Conservation (phyloP, 2,113 vertebrate species). For the Melanostigma gelatinosum region DNA sequence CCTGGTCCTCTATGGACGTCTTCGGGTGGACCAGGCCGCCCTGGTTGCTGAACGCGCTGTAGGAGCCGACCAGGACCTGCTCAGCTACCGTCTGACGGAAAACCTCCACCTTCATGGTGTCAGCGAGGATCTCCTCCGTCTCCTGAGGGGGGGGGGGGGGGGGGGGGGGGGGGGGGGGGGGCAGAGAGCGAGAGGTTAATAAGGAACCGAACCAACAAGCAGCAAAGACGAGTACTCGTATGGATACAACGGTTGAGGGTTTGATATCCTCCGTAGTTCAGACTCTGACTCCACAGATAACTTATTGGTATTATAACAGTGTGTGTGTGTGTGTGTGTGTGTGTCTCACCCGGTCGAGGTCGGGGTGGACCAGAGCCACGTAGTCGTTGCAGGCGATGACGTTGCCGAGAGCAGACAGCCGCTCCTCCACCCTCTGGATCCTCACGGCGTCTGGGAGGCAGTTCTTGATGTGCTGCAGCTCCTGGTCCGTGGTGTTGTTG, state of each 20-base stretch:
- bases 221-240: no score
- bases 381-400: constrained; percentile 97
- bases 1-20: constrained; percentile 95
- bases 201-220: no score
- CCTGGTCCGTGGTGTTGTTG: constrained; percentile 95
- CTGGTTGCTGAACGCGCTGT: constrained; percentile 96
- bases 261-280: no score
- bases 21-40: constrained; percentile 96
- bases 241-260: no score
- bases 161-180: no score
- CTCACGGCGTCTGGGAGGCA: constrained; percentile 88
- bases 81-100: constrained; percentile 97
- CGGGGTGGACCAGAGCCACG: constrained; percentile 95
- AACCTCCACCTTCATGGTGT: constrained; percentile 96
- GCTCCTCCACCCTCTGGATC: constrained; percentile 93
- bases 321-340: no score
- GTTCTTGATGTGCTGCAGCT: constrained; percentile 96
- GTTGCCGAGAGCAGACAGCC: constrained; percentile 95
- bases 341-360: constrained; percentile 90
- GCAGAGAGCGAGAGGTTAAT: no score
- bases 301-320: no score
- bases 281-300: no score
- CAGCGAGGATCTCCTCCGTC: constrained; percentile 96
- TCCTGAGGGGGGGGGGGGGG: no score
- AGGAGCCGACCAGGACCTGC: constrained; percentile 96